These are phyloP conservation scores for Martes martes DNA, from an alignment of 2,113 vertebrate genomes.

Conservation along the genomic window DNA sequence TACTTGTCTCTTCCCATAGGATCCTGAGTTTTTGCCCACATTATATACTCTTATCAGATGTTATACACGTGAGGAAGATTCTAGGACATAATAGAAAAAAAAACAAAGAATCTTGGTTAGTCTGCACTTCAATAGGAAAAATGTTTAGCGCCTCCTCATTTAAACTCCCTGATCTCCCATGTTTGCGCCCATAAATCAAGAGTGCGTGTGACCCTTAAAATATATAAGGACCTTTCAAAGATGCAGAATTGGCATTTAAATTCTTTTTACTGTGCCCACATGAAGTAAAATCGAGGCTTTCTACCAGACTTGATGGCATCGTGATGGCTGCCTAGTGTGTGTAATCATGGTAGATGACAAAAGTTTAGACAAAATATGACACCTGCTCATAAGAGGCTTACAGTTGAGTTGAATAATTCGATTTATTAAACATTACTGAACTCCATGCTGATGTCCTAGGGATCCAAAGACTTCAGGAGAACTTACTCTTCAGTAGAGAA, in stretches of 20 bases:
- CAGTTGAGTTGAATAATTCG: not conserved
- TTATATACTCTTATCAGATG: not conserved
- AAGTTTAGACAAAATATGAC: not conserved
- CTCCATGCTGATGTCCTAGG: not conserved
- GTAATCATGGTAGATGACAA: not conserved
- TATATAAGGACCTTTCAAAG: slow-evolving; percentile 3
- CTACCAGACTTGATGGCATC: not conserved
- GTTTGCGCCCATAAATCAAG: slow-evolving; percentile 17
- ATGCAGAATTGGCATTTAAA: slow-evolving; percentile 20
- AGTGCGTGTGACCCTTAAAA: slow-evolving; percentile 32
- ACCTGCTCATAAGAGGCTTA: not conserved
- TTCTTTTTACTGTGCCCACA: slow-evolving; percentile 24
- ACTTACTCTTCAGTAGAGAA: not conserved
- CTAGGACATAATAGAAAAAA: not conserved
- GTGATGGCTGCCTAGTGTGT: not conserved
- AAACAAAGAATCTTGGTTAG: not conserved
- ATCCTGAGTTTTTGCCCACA: slow-evolving; percentile 47
- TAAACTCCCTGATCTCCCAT: slow-evolving; percentile 35
- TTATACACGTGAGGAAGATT: not conserved
- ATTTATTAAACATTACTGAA: not conserved
- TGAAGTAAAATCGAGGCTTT: slow-evolving; percentile 23
- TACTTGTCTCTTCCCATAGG: slow-evolving; percentile 33
- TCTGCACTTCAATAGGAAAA: not conserved
- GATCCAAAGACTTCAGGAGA: not conserved
- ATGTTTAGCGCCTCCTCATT: slow-evolving; percentile 4